These are phyloP conservation scores for Drosophila lacicola DNA, from an alignment of 2,888 invertebrate species.

Conservation along the genomic window DNA sequence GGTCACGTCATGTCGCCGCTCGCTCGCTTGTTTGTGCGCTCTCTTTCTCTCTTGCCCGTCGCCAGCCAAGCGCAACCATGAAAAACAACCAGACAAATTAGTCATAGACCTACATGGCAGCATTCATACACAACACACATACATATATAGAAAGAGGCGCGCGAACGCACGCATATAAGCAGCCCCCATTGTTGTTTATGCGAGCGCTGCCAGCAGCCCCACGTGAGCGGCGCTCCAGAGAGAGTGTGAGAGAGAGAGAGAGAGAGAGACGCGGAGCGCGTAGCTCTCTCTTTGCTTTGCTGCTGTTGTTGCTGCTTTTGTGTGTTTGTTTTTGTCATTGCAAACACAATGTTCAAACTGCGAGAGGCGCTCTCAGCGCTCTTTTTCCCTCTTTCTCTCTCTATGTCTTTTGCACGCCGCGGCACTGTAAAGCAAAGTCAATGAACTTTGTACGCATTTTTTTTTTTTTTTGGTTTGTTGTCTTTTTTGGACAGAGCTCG, in stretches of 20 bases:
- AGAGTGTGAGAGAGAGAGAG: not conserved
- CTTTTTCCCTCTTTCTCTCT: slow-evolving; percentile 14
- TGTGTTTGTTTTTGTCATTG: slow-evolving; percentile 40
- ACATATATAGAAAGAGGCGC: not conserved
- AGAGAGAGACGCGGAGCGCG: not conserved
- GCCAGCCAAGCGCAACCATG: slow-evolving; percentile 56
- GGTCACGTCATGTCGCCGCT: slow-evolving; percentile 68
- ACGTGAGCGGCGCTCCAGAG: slow-evolving; percentile 43
- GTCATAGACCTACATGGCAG: slow-evolving; percentile 51
- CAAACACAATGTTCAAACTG: slow-evolving; percentile 46
- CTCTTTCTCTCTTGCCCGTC: slow-evolving; percentile 18
- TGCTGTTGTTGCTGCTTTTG: slow-evolving; percentile 9
- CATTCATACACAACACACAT: slow-evolving; percentile 27
- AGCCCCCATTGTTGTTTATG: slow-evolving; percentile 46
- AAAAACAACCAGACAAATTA: slow-evolving; percentile 58
- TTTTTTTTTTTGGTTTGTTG: slow-evolving; percentile 47
- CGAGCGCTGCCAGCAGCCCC: slow-evolving; percentile 30
- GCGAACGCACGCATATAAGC: slow-evolving; percentile 15
- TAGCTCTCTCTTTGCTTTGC: slow-evolving; percentile 8
- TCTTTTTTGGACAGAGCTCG: slow-evolving; percentile 40
- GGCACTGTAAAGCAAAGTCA: slow-evolving; percentile 76
- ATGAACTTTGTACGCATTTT: slow-evolving; percentile 83
- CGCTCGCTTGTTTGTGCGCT: slow-evolving; percentile 23
- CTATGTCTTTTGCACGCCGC: slow-evolving; percentile 19
- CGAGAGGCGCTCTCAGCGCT: slow-evolving; percentile 17